phyloP scores from a whole-genome alignment of 2,888 invertebrate species.

The Azorinus chamasolen region DNA sequence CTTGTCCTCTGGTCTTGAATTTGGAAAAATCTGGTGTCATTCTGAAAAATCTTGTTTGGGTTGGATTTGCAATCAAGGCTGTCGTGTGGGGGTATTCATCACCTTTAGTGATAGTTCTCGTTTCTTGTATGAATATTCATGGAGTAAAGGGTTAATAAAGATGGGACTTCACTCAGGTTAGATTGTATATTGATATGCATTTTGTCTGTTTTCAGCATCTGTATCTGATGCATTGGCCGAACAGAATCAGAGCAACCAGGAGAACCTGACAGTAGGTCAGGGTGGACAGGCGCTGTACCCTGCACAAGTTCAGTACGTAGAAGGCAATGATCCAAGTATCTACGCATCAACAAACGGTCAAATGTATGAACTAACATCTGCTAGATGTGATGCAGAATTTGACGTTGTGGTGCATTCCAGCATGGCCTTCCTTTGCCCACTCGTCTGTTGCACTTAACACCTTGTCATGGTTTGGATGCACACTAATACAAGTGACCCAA shows the following conservation, averaged over 20 bases:
- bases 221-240: constrained; percentile 71
- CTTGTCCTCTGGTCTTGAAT: too few relatives aligned
- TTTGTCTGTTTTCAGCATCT: constrained; percentile 72
- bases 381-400: constrained; percentile 76
- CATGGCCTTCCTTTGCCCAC: constrained; percentile 42
- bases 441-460: constrained; percentile 23
- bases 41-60: too few relatives aligned
- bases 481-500: too few relatives aligned
- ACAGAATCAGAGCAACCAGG: constrained; percentile 79
- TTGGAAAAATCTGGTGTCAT: too few relatives aligned
- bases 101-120: too few relatives aligned
- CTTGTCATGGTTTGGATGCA: not conserved
- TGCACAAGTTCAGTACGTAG: constrained; percentile 90
- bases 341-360: constrained; percentile 89
- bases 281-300: constrained; percentile 87
- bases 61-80: too few relatives aligned
- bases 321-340: constrained; percentile 89
- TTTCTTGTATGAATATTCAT: too few relatives aligned
- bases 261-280: constrained; percentile 86
- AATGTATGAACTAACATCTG: constrained; percentile 88
- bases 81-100: too few relatives aligned
- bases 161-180: too few relatives aligned
- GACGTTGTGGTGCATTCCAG: constrained; percentile 61
- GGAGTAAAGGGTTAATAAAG: too few relatives aligned
- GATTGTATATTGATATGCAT: too few relatives aligned